These are phyloP conservation scores for Alethe castanea DNA, from an alignment of 2,113 vertebrate species.

Conservation along the genomic window DNA sequence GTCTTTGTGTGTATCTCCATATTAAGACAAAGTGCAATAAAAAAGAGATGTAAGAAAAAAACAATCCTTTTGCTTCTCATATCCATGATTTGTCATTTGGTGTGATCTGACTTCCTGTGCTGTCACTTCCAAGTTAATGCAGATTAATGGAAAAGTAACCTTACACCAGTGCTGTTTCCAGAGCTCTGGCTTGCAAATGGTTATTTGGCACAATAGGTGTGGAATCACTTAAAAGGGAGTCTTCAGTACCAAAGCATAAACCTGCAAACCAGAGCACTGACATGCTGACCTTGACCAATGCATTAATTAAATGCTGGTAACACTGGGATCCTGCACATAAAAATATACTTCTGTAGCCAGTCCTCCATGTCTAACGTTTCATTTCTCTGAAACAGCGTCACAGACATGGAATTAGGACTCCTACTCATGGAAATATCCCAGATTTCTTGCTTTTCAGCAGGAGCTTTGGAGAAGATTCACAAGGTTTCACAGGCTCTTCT, in stretches of 20 bases:
- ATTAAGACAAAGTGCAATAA: not conserved
- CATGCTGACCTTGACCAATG: not conserved
- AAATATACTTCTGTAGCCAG: not conserved
- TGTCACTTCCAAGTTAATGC: not conserved
- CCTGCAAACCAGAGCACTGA: not conserved
- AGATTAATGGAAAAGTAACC: not conserved
- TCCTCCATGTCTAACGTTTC: not conserved
- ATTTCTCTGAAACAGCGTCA: not conserved
- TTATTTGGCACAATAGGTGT: not conserved
- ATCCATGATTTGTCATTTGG: not conserved
- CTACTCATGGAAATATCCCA: not conserved
- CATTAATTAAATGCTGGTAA: not conserved
- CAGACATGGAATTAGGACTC: not conserved
- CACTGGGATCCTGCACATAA: not conserved
- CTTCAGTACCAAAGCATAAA: not conserved
- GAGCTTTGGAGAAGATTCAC: not conserved
- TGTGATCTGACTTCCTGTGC: not conserved
- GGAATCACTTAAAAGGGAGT: not conserved
- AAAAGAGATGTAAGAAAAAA: not conserved
- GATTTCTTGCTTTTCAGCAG: not conserved
- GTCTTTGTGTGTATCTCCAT: not conserved
- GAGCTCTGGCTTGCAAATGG: not conserved
- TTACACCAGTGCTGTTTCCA: not conserved
- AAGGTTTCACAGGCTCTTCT: not conserved
- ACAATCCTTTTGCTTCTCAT: not conserved